Conservation (phyloP, 2,113 vertebrate species). For the Sylvia atricapilla region DNA sequence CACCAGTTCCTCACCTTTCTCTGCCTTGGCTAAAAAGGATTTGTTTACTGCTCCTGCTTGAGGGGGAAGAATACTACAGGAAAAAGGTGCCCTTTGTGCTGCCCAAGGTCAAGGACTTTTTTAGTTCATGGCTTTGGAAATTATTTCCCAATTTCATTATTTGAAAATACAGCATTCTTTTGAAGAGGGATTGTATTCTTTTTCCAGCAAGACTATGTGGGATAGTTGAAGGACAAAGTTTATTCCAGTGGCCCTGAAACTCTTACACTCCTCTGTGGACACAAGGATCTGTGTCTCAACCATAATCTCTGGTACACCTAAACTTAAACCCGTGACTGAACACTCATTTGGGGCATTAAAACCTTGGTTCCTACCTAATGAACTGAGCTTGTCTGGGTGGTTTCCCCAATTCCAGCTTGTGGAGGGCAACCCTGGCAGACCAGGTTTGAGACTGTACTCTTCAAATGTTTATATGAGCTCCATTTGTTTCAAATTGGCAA, state of each 20-base stretch:
- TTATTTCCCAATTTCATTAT: neutral
- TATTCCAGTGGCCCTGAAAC: neutral
- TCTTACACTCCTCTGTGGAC: neutral
- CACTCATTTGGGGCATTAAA: neutral
- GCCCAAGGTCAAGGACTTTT: neutral
- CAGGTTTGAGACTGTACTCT: neutral
- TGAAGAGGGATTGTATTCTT: neutral
- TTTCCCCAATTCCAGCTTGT: neutral
- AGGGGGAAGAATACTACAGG: neutral
- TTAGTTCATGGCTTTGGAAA: neutral
- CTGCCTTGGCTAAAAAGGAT: neutral
- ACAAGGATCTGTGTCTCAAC: neutral
- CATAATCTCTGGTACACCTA: neutral
- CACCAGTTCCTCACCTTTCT: neutral
- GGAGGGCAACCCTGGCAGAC: neutral
- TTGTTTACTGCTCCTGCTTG: neutral
- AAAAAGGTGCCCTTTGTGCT: neutral
- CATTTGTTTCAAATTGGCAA: neutral
- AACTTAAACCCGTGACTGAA: neutral
- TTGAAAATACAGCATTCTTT: neutral
- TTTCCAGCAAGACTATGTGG: neutral
- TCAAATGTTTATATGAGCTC: neutral
- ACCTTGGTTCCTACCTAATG: neutral
- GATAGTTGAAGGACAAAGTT: neutral
- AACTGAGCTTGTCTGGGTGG: neutral